Percentiles rank a stretch among this genome's conserved stretches.
phyloP scores from a whole-genome alignment of 2,888 invertebrate genomes.

The Bellardia bayeri region DNA sequence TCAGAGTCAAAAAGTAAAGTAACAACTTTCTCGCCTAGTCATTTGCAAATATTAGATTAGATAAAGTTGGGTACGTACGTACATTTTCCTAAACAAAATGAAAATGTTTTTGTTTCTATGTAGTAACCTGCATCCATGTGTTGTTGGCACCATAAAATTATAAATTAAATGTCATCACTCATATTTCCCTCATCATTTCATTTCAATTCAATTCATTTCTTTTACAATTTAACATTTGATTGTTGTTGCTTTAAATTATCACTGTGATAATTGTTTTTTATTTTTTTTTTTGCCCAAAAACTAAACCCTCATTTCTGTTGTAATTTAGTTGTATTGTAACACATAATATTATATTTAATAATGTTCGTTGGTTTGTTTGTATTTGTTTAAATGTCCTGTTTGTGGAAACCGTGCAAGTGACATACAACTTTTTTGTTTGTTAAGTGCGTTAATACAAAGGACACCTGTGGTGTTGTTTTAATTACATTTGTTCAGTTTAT shows the following conservation, averaged over 20 bases:
- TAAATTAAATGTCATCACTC: slow-evolving; percentile 69
- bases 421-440: slow-evolving; percentile 68
- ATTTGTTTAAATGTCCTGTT: slow-evolving; percentile 64
- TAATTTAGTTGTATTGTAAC: slow-evolving; percentile 39
- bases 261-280: slow-evolving; percentile 67
- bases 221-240: not conserved
- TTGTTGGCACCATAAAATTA: slow-evolving; percentile 53
- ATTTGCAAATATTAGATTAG: slow-evolving; percentile 61
- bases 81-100: not conserved
- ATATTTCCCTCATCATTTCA: slow-evolving; percentile 46
- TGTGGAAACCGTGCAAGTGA: slow-evolving; percentile 83
- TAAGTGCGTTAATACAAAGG: slow-evolving; percentile 78
- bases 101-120: not conserved
- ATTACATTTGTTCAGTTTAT: slow-evolving; percentile 78
- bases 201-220: not conserved
- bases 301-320: slow-evolving; percentile 63
- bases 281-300: slow-evolving; percentile 8
- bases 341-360: slow-evolving; percentile 45
- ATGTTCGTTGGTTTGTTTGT: slow-evolving; percentile 37
- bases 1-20: slow-evolving; percentile 45
- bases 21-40: slow-evolving; percentile 33
- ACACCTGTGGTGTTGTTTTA: slow-evolving; percentile 83
- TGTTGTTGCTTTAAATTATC: slow-evolving; percentile 31
- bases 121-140: slow-evolving; percentile 60
- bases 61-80: slow-evolving; percentile 24